phyloP scores from a whole-genome alignment of 1,140 invertebrate genomes.

The Papilio helenus region DNA sequence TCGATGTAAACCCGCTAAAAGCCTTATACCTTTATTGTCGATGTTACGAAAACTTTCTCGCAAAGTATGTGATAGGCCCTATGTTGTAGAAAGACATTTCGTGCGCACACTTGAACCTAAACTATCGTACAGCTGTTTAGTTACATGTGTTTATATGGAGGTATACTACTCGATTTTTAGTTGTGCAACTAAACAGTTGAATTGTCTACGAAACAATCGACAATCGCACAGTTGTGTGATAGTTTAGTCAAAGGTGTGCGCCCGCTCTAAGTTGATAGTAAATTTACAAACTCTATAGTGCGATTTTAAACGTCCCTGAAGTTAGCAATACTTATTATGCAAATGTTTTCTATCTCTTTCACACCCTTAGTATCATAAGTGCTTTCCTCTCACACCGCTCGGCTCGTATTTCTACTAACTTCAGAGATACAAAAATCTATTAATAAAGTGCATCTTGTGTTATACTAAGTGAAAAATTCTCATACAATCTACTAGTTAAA shows the following conservation, averaged over 20 bases:
- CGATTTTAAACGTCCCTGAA: neutral
- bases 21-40: neutral
- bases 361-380: neutral
- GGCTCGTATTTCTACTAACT: neutral
- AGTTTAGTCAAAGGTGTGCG: too few relatives aligned
- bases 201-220: too few relatives aligned
- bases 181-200: too few relatives aligned
- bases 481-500: slow-evolving; percentile 20
- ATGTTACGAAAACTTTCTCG: neutral
- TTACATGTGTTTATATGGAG: too few relatives aligned
- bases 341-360: neutral
- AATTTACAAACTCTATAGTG: neutral
- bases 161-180: too few relatives aligned
- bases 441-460: neutral
- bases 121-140: too few relatives aligned
- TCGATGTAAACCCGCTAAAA: too few relatives aligned
- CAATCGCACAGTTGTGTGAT: too few relatives aligned
- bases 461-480: neutral
- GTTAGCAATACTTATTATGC: neutral
- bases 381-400: neutral
- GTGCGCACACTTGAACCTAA: neutral
- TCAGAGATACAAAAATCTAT: neutral
- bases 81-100: neutral
- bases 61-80: too few relatives aligned
- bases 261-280: neutral